Conservation (phyloP, 2,113 vertebrate genomes). For the Stegastes partitus region DNA sequence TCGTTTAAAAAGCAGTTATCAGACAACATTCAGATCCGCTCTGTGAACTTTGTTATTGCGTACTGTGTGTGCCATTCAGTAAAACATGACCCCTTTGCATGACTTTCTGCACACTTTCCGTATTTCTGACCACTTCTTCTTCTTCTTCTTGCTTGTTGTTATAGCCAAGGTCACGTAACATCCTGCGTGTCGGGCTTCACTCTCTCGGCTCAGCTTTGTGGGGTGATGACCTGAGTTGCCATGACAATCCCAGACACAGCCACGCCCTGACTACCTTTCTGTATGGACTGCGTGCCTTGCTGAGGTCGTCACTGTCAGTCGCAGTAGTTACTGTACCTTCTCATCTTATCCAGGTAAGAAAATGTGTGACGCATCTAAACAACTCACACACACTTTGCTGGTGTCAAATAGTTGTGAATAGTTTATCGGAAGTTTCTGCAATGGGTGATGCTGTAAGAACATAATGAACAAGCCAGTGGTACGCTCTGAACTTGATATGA, state of each 20-base stretch:
- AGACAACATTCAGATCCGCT: slow-evolving; percentile 25
- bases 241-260: slow-evolving; percentile 78
- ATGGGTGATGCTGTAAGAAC: neutral
- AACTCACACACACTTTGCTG: neutral
- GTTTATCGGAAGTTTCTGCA: neutral
- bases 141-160: slow-evolving; percentile 32
- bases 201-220: slow-evolving; percentile 92
- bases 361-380: neutral
- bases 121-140: slow-evolving; percentile 2
- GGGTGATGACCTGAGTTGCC: slow-evolving; percentile 92
- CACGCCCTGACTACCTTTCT: slow-evolving; percentile 91
- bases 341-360: slow-evolving; percentile 92
- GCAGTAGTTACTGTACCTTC: slow-evolving; percentile 92
- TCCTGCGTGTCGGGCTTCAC: slow-evolving; percentile 93
- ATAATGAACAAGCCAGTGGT: neutral
- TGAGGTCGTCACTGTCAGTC: slow-evolving; percentile 91
- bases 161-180: slow-evolving; percentile 90
- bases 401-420: neutral
- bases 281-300: slow-evolving; percentile 90
- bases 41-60: slow-evolving; percentile 11
- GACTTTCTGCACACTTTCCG: neutral
- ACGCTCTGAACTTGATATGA: slow-evolving; percentile 9
- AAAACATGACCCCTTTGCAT: neutral
- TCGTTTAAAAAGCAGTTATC: slow-evolving; percentile 32
- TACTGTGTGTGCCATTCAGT: neutral